A percentile compares a stretch with the other conserved stretches of the same genome.
phyloP scores from a whole-genome alignment of 1,140 invertebrate genomes.

The Delia radicum region DNA sequence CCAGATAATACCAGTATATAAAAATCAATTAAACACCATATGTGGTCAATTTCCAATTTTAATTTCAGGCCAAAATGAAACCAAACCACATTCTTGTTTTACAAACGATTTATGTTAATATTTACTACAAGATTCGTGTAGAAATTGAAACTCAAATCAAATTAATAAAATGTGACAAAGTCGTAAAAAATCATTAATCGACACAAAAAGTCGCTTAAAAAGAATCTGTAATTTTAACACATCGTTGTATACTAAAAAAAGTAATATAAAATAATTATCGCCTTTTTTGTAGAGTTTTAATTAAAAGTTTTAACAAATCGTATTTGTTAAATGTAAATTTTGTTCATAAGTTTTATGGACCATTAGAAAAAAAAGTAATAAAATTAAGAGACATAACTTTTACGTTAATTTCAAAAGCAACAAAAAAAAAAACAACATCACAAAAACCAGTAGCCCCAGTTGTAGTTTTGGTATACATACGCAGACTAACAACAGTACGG shows the following conservation, averaged over 20 bases:
- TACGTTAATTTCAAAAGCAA: too few species aligned
- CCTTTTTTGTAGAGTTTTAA: background rate
- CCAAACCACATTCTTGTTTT: background rate
- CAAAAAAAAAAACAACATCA: too few species aligned
- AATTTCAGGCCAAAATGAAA: background rate
- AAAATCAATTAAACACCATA: background rate
- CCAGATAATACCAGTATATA: background rate
- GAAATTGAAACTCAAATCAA: background rate
- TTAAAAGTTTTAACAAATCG: background rate
- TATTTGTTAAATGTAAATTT: background rate
- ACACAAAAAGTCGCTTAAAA: slow-evolving; percentile 9
- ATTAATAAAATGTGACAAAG: background rate
- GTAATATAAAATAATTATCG: background rate
- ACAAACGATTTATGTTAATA: background rate
- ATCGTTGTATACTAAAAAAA: background rate
- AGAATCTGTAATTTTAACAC: background rate
- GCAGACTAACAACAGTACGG: too few species aligned
- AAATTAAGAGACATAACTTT: too few species aligned
- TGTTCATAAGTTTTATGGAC: background rate
- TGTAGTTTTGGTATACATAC: too few species aligned
- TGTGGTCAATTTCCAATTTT: slow-evolving; percentile 6
- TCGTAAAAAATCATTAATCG: background rate
- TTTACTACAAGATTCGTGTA: background rate
- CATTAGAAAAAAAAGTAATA: background rate
- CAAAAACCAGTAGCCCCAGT: too few species aligned